Evolutionary conservation across 2,888 invertebrate genomes (phyloP), one percentile per base, ranked within the genome.

Genomic region (Steinernema hermaphroditum): DNA sequence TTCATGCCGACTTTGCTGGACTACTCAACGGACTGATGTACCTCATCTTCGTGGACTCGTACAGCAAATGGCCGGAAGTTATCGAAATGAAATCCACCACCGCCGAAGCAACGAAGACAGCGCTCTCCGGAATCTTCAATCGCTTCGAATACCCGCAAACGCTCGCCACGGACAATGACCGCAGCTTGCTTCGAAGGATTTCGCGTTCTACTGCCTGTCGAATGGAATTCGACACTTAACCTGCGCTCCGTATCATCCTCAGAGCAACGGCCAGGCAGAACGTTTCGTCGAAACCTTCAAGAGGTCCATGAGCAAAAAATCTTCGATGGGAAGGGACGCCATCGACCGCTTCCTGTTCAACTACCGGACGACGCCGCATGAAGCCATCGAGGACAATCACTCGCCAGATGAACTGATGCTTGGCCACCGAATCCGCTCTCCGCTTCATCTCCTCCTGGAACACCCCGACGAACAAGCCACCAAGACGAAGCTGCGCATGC

Each of bases 11-110:
- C 77, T 87, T 87, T 80, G 86, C 87, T 14, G 88, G 87, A 6
- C 87, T 85, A 32, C 75, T 84, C 27, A 54, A 80, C 8, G 81
- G 77, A 29, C 68, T 71, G 8, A 82, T 82, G 78, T 81, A 86
- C 49, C 72, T 88, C 1, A 78, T 89, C 2, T 77, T 88, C 1
- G 83, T 87, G 1, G 88, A 88, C 75, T 81, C 87, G 22, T 82
- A 82, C 73, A 87, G 87, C 0, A 89, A 89, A 75, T 89, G 88
- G 88, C 83, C 86, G 1, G 88, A 88, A 80, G 84, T 75, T 9
- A 8, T 71, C 14, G 19, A 44, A 16, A 71, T 71, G 50, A 54
- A 27, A 19, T 68, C 41, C 0, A 76, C 72, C 0, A 70, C 77
- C 0, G 43, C 77, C 2, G 9, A 14, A 0, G 22, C 34, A 9